phyloP scores from a whole-genome alignment of 2,797 vertebrate genomes.

The Epinephelus malabaricus region DNA sequence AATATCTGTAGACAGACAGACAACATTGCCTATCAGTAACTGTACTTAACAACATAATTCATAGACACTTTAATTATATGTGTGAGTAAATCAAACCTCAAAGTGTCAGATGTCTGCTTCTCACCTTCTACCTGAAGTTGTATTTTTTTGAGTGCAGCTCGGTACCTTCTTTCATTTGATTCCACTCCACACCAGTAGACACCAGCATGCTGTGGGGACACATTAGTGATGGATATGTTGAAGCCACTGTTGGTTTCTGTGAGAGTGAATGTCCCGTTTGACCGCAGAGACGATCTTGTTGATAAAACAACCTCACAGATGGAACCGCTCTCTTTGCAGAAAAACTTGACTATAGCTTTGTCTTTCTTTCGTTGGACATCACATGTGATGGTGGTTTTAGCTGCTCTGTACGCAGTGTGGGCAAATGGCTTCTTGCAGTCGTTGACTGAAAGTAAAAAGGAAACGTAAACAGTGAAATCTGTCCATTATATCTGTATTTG shows the following conservation, averaged over 20 bases:
- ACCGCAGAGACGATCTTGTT: not conserved
- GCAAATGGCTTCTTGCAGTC: rapidly evolving
- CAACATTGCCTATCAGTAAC: not conserved
- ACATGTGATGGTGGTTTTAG: conserved; percentile 37
- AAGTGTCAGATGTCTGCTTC: not conserved
- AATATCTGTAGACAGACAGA: conserved; percentile 10
- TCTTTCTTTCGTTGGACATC: rapidly evolving
- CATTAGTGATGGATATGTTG: not conserved
- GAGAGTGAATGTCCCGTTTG: not conserved
- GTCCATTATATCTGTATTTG: not conserved
- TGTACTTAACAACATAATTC: not conserved
- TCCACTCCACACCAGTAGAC: conserved; percentile 53
- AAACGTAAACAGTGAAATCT: rapidly evolving
- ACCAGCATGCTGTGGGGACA: conserved; percentile 4
- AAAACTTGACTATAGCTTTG: not conserved
- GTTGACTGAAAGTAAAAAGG: not conserved
- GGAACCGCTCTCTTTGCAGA: conserved; percentile 2
- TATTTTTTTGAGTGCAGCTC: not conserved
- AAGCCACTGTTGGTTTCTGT: not conserved
- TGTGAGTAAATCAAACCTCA: too few relatives aligned
- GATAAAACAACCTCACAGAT: conserved; percentile 11
- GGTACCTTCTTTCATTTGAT: rapidly evolving
- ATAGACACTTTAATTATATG: not conserved
- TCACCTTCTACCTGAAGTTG: not conserved
- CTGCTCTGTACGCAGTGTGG: not conserved